Conservation (phyloP, 2,113 vertebrate genomes). For the Odontophorus gujanensis region DNA sequence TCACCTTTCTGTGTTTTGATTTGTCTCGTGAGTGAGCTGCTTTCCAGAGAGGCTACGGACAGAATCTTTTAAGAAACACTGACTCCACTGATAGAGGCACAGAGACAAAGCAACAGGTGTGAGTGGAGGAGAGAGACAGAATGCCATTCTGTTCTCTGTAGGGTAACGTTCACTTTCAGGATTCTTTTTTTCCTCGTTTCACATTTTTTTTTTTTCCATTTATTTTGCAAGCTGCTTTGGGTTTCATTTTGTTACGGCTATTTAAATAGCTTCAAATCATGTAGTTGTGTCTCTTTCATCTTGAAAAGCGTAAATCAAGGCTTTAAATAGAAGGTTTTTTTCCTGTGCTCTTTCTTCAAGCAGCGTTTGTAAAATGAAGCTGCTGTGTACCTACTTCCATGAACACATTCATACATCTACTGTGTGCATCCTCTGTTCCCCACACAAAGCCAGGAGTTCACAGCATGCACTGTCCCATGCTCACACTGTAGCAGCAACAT, state of each 20-base stretch:
- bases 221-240: background rate
- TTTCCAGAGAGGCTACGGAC: background rate
- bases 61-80: background rate
- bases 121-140: background rate
- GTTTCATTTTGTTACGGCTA: background rate
- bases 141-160: background rate
- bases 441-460: background rate
- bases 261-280: background rate
- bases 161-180: background rate
- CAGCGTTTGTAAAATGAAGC: background rate
- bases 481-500: slow-evolving; percentile 78
- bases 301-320: slow-evolving; percentile 7
- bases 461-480: slow-evolving; percentile 67
- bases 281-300: background rate
- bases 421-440: background rate
- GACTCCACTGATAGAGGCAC: background rate
- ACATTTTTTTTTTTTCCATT: background rate
- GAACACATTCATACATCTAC: background rate
- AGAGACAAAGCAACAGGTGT: slow-evolving; percentile 12
- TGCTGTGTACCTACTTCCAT: background rate
- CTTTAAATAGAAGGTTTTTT: background rate
- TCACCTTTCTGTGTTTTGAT: background rate
- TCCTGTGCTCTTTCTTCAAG: background rate
- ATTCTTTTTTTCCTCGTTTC: background rate
- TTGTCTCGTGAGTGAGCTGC: background rate